Evolutionary conservation across 2,888 invertebrate genomes (phyloP), one percentile per base, ranked within the genome.

Genomic region (Drosophila sordidula): DNA sequence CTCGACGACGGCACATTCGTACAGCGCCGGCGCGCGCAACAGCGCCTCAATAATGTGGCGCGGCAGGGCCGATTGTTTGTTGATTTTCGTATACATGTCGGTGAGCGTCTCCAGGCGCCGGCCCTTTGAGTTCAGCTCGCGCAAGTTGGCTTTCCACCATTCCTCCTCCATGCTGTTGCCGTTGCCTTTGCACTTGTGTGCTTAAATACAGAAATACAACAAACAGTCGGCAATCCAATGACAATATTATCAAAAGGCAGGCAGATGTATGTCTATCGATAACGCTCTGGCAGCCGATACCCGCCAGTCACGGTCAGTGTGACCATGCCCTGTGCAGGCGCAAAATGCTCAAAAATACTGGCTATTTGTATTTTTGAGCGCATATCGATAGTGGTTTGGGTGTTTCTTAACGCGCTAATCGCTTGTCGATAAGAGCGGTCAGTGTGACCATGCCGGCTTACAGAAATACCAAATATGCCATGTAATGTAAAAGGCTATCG

Each of bases 11-110:
- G 72, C 75, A 80, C 95, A 95, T 42, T 95, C 94, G 66, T 95
- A 94, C 58, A 96, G 93, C 78, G 94, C 92, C 0, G 94, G 93
- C 57, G 95, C 93, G 72, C 94, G 94, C 16, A 94, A 75, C 54
- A 92, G 72, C 46, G 90, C 91, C 11, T 91, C 92, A 14, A 93
- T 91, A 8, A 91, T 87, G 14, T 87, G 81, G 3, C 90, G 91
- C 84, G 93, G 93, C 41, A 92, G 79, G 9, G 91, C 84, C 1
- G 92, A 84, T 18, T 92, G 75, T 8, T 91, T 89, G 61, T 90
- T 88, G 1, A 94, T 90, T 49, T 92, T 92, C 3, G 91, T 90
- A 47, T 92, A 92, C 52, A 94, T 93, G 78, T 93, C 93, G 49
- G 88, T 92, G 44, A 94, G 89, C 0, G 93, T 92, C 4, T 92